Evolutionary conservation across 2,797 vertebrate genomes (phyloP).

Genomic region (Gorsachius magnificus): DNA sequence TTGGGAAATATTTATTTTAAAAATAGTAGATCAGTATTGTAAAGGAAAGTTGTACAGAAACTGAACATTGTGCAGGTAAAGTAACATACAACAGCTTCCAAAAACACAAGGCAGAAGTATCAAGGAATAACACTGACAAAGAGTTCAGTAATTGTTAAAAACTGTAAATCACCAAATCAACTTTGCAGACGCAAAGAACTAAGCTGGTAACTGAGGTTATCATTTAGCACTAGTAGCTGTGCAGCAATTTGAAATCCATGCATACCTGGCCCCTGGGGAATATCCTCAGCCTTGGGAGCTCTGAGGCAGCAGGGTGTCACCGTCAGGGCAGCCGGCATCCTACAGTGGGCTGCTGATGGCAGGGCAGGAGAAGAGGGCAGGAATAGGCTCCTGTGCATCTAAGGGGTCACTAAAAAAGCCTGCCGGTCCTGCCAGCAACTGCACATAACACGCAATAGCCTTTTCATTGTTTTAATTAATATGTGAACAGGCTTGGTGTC

Average conservation of each 20-base stretch:
- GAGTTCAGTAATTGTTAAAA: background rate
- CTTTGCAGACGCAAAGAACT: background rate
- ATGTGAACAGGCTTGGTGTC: rapidly evolving
- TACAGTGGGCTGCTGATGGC: background rate
- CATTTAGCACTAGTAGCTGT: background rate
- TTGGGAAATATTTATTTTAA: background rate
- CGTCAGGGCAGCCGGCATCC: background rate
- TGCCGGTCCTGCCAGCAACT: background rate
- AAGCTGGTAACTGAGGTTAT: background rate
- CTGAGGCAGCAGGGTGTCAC: background rate
- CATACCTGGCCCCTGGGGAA: background rate
- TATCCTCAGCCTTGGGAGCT: background rate
- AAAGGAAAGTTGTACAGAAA: background rate
- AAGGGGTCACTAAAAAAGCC: background rate
- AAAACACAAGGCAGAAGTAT: background rate
- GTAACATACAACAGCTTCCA: background rate
- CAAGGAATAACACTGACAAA: background rate
- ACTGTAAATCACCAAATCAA: background rate
- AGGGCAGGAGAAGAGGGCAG: background rate
- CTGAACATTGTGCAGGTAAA: background rate
- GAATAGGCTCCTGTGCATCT: background rate
- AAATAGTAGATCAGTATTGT: background rate
- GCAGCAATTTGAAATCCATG: background rate
- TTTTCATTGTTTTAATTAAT: background rate
- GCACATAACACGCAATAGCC: background rate